A percentile compares a stretch with the other conserved stretches of the same genome.
Evolutionary conservation across 2,113 vertebrate genomes (phyloP).

Genomic region (Corapipo altera): DNA sequence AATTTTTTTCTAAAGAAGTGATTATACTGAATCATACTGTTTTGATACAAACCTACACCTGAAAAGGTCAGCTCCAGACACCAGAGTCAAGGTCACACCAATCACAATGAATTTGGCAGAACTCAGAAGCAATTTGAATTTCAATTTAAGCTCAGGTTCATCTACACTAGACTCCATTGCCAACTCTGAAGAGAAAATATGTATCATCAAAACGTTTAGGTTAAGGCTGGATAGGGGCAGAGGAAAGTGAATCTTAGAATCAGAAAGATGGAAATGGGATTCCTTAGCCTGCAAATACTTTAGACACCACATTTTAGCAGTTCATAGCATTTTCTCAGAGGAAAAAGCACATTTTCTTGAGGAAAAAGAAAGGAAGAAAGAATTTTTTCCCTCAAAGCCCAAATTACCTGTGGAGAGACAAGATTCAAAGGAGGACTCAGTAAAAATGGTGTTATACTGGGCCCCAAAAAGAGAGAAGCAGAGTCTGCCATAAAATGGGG

Average conservation of each 20-base stretch:
- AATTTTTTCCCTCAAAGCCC: background rate
- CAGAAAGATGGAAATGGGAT: background rate
- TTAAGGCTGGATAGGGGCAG: background rate
- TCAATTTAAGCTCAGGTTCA: background rate
- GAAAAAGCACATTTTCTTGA: background rate
- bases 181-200: background rate
- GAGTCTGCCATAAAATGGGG: background rate
- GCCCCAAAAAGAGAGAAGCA: background rate
- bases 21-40: background rate
- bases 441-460: background rate
- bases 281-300: background rate
- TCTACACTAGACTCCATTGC: background rate
- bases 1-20: background rate
- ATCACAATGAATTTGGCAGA: background rate
- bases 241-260: background rate
- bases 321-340: background rate
- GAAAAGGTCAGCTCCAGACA: background rate
- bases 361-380: background rate
- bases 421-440: background rate
- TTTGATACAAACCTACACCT: background rate
- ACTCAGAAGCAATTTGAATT: background rate
- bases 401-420: background rate
- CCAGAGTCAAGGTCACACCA: background rate
- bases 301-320: background rate
- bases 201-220: background rate